phyloP scores from a whole-genome alignment of 2,797 vertebrate genomes.

The Myotis daubentonii region DNA sequence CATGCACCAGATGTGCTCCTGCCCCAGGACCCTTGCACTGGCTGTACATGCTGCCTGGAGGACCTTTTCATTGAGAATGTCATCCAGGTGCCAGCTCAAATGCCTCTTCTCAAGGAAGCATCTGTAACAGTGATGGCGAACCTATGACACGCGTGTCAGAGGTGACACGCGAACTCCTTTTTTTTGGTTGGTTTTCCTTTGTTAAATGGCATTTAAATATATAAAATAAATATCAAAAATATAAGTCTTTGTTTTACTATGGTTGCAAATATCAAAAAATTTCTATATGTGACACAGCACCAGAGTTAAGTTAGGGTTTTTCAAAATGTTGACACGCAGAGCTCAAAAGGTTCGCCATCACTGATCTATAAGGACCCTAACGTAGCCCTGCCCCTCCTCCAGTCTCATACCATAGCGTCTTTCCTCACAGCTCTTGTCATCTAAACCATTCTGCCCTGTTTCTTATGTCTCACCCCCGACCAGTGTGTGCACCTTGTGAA shows the following conservation, averaged over 20 bases:
- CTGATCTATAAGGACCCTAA: not conserved
- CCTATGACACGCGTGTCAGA: too few species aligned
- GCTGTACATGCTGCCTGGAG: not conserved
- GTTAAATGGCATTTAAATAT: too few species aligned
- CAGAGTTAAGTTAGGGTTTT: too few species aligned
- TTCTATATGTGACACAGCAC: too few species aligned
- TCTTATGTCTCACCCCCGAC: not conserved
- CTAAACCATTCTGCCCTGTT: not conserved
- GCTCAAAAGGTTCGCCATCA: too few species aligned
- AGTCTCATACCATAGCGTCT: not conserved
- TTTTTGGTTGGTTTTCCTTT: too few species aligned
- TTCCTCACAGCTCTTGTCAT: not conserved
- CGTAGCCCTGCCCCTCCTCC: not conserved
- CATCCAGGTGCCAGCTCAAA: not conserved
- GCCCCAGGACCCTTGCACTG: not conserved
- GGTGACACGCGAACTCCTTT: too few species aligned
- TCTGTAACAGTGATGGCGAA: not conserved
- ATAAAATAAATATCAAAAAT: too few species aligned
- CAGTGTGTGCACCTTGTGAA: accelerated
- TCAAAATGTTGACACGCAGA: too few species aligned
- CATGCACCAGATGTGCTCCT: not conserved
- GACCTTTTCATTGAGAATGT: not conserved
- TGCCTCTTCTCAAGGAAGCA: not conserved
- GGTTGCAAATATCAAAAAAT: too few species aligned
- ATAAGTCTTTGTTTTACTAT: too few species aligned